Conservation (phyloP, 2,113 vertebrate species). For the Holacanthus passer region DNA sequence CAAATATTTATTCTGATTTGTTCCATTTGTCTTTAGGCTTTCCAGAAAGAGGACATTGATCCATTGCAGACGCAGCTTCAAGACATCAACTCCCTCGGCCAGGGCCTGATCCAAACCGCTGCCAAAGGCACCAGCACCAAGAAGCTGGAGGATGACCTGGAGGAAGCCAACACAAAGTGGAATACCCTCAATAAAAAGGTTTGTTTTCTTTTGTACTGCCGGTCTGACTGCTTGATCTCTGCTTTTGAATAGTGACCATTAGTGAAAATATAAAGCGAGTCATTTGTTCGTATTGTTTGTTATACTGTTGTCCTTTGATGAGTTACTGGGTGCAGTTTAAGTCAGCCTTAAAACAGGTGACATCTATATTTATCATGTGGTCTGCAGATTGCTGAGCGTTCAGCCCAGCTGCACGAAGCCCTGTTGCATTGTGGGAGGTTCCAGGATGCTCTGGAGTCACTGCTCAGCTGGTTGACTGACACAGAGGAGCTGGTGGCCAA, state of each 20-base stretch:
- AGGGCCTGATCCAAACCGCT: slow-evolving; percentile 94
- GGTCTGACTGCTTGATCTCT: slow-evolving; percentile 11
- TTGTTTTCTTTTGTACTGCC: neutral
- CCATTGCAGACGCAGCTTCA: slow-evolving; percentile 92
- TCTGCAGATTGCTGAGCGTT: slow-evolving; percentile 92
- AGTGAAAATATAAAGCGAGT: slow-evolving; percentile 7
- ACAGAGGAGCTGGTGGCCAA: slow-evolving; percentile 96
- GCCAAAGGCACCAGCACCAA: slow-evolving; percentile 89
- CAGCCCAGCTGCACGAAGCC: slow-evolving; percentile 94
- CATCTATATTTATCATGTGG: slow-evolving; percentile 52
- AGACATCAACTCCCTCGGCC: slow-evolving; percentile 93
- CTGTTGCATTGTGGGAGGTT: slow-evolving; percentile 96
- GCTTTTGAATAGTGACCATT: neutral
- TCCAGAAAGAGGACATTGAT: slow-evolving; percentile 97
- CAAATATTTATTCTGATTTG: slow-evolving; percentile 22
- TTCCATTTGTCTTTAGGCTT: slow-evolving; percentile 83
- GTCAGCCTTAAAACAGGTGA: slow-evolving; percentile 24
- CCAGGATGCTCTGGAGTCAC: slow-evolving; percentile 96
- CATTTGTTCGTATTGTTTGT: slow-evolving; percentile 3
- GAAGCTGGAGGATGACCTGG: slow-evolving; percentile 91
- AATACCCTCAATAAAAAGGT: slow-evolving; percentile 99
- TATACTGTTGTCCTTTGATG: slow-evolving; percentile 1
- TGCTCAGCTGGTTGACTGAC: slow-evolving; percentile 97
- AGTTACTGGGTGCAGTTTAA: slow-evolving; percentile 17
- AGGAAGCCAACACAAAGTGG: slow-evolving; percentile 91